Evolutionary conservation across 1,140 invertebrate genomes (phyloP), one percentile per base, ranked within the genome.

Genomic region (Cheumatopsyche charites): DNA sequence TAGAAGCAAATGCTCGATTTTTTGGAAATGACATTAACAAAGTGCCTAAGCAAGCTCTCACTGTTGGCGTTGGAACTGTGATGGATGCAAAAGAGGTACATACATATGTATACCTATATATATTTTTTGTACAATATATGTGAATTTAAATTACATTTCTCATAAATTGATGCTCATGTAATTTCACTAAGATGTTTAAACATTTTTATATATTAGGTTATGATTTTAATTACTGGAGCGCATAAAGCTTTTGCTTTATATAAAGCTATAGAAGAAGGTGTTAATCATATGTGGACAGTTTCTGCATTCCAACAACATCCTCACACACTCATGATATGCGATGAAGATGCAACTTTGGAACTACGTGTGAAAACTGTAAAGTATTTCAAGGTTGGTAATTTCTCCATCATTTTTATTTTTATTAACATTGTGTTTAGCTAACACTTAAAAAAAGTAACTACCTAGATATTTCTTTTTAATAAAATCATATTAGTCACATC

Each of bases 211-310:
- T 73, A 76, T 78, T 79, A 94, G 92, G 95, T 98, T 9, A 95
- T 99, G 94, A 95, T 99, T 76, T 83, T 99, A 9, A 98, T 99
- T 29, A 99, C 96, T 19, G 98, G 98, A n/a, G 91, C 91, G 26
- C 94, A 98, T 81, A 99, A 99, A 85, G 90, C 98, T 3, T 94
- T 97, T 80, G 98, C 98, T 58, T 87, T 99, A 45, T 95, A 98
- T 80, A 96, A 96, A 83, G 97, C 97, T 1, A 94, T 99, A 74
- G 97, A 98, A 83, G 94, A 97, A 82, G 98, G 98, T 49, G 89
- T 99, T 2, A 98, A 96, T 86, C 98, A 99, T 84, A 99, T 99
- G 98, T 99, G 98, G 96, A 99, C 98, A 0, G 96, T 99, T 21
- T 98, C 96, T 19, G 97, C 97, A 26, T 98, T 99, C 85, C 98